phyloP scores from a whole-genome alignment of 2,888 invertebrate species.

The Sminthurides aquaticus region DNA sequence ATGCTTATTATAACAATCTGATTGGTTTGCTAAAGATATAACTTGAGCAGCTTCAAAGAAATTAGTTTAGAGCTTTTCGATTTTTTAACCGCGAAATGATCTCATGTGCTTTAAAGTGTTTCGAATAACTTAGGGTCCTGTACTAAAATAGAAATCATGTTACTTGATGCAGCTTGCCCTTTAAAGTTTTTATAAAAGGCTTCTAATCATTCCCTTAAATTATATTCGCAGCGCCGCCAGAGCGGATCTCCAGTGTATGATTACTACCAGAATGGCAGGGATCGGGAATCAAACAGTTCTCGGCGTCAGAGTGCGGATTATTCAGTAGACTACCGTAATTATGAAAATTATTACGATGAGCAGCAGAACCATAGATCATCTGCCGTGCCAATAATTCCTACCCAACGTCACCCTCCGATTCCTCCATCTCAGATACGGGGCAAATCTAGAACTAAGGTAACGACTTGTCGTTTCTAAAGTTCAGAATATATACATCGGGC shows the following conservation, averaged over 20 bases:
- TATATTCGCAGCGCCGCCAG: constrained; percentile 19
- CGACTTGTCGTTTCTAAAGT: neutral
- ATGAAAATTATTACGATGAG: constrained; percentile 22
- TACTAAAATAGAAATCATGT: too few relatives aligned
- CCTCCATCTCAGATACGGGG: constrained; percentile 24
- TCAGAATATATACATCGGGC: neutral
- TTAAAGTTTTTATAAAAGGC: too few relatives aligned
- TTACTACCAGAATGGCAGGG: constrained; percentile 21
- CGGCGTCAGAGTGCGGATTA: constrained; percentile 33
- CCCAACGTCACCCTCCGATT: constrained; percentile 19
- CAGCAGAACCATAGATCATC: constrained; percentile 7
- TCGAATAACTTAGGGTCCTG: too few relatives aligned
- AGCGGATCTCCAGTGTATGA: constrained; percentile 25
- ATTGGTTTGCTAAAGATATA: too few relatives aligned
- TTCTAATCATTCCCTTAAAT: too few relatives aligned
- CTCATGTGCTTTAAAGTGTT: too few relatives aligned
- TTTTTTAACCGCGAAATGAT: too few relatives aligned
- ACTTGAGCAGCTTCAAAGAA: too few relatives aligned
- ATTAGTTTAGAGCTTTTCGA: too few relatives aligned
- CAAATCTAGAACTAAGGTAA: constrained; percentile 33
- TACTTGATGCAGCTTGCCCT: too few relatives aligned
- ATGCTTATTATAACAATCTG: too few relatives aligned
- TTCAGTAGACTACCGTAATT: constrained; percentile 12
- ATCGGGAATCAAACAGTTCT: constrained; percentile 25
- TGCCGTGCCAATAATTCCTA: constrained; percentile 15